Conservation (phyloP, 2,888 invertebrate genomes). For the Andrena bicolor region DNA sequence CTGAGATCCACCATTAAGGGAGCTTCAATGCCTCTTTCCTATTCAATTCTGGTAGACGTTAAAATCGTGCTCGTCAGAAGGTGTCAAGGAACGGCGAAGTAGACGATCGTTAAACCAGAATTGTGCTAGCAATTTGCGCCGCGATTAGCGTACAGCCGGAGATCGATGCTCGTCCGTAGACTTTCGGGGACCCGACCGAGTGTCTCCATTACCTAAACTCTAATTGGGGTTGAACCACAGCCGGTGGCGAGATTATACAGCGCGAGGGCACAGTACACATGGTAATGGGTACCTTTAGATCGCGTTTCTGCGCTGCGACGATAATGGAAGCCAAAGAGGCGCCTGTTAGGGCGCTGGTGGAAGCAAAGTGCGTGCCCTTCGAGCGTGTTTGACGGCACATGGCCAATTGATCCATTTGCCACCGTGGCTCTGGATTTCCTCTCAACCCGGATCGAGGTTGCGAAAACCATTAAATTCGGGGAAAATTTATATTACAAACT, state of each 20-base stretch:
- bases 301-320: constrained; percentile 53
- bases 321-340: constrained; percentile 66
- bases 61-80: background rate
- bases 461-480: background rate
- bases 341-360: constrained; percentile 42
- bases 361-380: constrained; percentile 47
- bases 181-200: constrained; percentile 20
- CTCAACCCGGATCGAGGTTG: constrained; percentile 27
- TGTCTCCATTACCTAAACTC: constrained; percentile 52
- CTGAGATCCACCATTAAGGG: background rate
- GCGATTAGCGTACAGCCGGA: constrained; percentile 26
- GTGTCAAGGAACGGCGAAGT: background rate
- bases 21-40: background rate
- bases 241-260: constrained; percentile 50
- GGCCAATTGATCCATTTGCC: constrained; percentile 43
- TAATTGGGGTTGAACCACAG: constrained; percentile 59
- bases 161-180: constrained; percentile 2
- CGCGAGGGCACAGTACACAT: constrained; percentile 46
- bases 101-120: constrained; percentile 17
- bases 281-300: constrained; percentile 49
- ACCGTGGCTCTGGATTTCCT: constrained; percentile 28
- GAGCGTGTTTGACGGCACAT: constrained; percentile 45
- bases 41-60: background rate
- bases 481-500: background rate
- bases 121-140: constrained; percentile 33